A percentile compares a stretch with the other conserved stretches of the same genome.
Conservation (phyloP, 1,140 invertebrate genomes). For the Fragariocoptes setiger region DNA sequence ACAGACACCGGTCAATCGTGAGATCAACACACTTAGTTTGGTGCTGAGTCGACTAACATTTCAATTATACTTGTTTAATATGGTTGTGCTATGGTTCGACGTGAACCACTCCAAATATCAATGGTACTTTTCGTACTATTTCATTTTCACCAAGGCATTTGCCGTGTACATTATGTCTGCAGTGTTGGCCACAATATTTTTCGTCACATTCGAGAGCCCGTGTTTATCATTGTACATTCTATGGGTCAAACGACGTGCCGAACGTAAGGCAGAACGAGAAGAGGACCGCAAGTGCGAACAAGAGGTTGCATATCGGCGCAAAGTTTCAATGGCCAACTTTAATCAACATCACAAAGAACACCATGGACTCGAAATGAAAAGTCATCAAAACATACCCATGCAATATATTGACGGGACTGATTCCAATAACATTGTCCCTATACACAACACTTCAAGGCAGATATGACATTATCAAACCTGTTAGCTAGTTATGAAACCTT, state of each 20-base stretch:
- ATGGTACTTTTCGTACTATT: neutral
- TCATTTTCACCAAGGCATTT: neutral
- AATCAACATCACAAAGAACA: too few species aligned
- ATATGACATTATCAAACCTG: too few species aligned
- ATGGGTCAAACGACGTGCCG: slow-evolving; percentile 1
- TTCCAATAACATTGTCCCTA: too few species aligned
- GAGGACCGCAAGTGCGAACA: too few species aligned
- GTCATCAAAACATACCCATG: too few species aligned
- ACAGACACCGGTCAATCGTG: neutral
- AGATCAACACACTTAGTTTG: neutral
- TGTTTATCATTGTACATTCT: neutral
- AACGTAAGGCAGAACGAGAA: too few species aligned
- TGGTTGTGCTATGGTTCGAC: neutral
- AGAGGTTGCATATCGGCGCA: too few species aligned
- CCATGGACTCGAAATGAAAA: too few species aligned
- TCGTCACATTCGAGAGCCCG: neutral
- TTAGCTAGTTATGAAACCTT: too few species aligned
- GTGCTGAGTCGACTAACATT: neutral
- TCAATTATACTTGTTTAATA: neutral
- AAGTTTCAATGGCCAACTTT: too few species aligned
- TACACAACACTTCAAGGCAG: too few species aligned
- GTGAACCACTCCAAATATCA: neutral
- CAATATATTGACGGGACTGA: too few species aligned
- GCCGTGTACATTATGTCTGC: neutral
- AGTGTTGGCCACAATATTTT: neutral